These are phyloP conservation scores for Drosophila albomicans DNA, from an alignment of 1,140 invertebrate genomes.

Conservation along the genomic window DNA sequence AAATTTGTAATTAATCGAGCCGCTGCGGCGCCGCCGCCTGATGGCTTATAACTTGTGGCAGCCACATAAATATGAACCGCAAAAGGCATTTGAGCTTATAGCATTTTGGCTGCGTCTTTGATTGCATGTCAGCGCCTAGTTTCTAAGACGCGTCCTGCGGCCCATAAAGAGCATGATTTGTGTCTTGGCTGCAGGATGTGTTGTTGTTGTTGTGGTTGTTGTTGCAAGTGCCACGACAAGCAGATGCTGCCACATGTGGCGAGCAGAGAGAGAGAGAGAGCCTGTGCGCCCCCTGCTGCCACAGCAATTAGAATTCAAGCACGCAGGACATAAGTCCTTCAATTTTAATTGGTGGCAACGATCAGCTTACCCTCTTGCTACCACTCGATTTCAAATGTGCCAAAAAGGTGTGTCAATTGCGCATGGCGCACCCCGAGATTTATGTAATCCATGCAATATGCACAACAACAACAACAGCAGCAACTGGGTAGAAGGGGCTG, in stretches of 20 bases:
- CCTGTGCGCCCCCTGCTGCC: conserved; percentile 20
- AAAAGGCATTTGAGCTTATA: conserved; percentile 10
- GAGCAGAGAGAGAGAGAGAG: neutral
- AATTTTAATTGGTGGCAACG: conserved; percentile 22
- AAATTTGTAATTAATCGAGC: conserved; percentile 57
- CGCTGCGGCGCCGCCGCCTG: conserved; percentile 12
- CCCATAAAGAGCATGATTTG: conserved; percentile 39
- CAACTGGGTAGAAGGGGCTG: too few relatives aligned
- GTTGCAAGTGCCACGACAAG: neutral
- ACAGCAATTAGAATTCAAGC: conserved; percentile 31
- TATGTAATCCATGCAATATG: conserved; percentile 71
- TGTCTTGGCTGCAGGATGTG: conserved; percentile 12
- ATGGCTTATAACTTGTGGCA: conserved; percentile 53
- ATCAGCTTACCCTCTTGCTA: conserved; percentile 15
- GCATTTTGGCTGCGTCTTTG: conserved; percentile 9
- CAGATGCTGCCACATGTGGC: conserved; percentile 28
- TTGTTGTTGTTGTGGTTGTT: neutral
- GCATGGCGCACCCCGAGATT: conserved; percentile 70
- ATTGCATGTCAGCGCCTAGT: conserved; percentile 51
- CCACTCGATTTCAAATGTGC: conserved; percentile 60
- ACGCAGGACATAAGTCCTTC: conserved; percentile 47
- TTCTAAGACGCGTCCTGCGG: conserved; percentile 35
- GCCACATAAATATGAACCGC: conserved; percentile 27
- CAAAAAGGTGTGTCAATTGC: conserved; percentile 69
- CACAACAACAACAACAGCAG: conserved; percentile 1